Evolutionary conservation across 2,113 vertebrate genomes (phyloP), one percentile per base, ranked within the genome.

Genomic region (Platichthys stellatus): DNA sequence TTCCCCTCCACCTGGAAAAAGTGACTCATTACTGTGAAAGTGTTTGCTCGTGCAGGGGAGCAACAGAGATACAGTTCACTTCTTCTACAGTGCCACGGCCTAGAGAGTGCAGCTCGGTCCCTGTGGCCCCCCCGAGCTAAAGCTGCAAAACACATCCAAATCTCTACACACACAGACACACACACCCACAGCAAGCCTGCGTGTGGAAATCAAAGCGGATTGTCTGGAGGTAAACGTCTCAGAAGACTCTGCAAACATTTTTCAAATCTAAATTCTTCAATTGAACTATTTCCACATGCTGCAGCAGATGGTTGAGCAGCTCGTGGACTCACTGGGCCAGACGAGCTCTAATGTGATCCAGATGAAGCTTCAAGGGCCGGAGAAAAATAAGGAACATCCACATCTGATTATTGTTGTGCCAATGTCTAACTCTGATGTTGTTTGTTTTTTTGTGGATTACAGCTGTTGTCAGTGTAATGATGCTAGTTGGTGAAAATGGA

Each of bases 251-350:
- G 47, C 17, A 69, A 69, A 57, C 64, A 47, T 58, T 58, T 77
- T 69, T 72, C 62, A 72, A 61, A 47, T 60, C 18, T 20, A 69
- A 76, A 88, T 71, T 78, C 74, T 63, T 70, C 23, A 74, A 80
- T 84, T 51, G 49, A 93, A 91, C 73, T 70, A 40, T 78, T 83
- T 90, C 86, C 84, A 82, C 72, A 74, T 89, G 88, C 62, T 78
- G 24, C 14, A 63, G 56, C 89, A 93, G 80, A 89, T 89, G 90
- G 63, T 61, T 66, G 79, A 71, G 60, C 82, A 83, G 82, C 72
- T 72, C 66, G 26, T 63, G 62, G 69, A 83, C 63, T 81, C 64
- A 62, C 61, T 82, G 69, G 82, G 64, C 43, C 78, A 80, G 81
- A 86, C 85, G 74, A 75, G 74, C 75, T 71, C 74, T 72, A 83